Conservation (phyloP, 2,113 vertebrate species). For the Protomyctophum bolini region DNA sequence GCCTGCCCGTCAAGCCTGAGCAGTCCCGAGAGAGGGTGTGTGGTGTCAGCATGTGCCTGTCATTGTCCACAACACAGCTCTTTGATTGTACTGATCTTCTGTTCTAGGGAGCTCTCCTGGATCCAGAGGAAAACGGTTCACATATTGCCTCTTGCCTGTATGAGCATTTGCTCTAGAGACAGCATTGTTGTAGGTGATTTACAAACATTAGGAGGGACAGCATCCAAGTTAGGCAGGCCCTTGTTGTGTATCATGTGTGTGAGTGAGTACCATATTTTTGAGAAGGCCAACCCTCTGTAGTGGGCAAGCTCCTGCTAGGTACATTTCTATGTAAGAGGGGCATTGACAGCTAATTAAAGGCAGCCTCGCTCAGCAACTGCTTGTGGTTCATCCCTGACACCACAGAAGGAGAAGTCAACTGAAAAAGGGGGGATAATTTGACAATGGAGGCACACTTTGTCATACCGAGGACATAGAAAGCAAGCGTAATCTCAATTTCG, state of each 20-base stretch:
- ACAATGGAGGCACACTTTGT: not conserved
- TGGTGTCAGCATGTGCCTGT: no score
- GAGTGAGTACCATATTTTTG: constrained; percentile 28
- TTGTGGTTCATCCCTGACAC: constrained; percentile 22
- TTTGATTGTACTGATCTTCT: no score
- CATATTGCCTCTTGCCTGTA: not conserved
- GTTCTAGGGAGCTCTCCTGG: no score
- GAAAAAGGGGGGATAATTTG: constrained; percentile 18
- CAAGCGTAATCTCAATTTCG: constrained; percentile 1
- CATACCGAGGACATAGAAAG: not conserved
- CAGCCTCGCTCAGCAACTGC: constrained; percentile 17
- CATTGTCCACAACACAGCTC: no score
- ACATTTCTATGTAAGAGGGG: constrained; percentile 8
- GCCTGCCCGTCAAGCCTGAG: no score
- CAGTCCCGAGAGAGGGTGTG: no score
- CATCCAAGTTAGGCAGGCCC: not conserved
- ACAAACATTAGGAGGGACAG: constrained; percentile 5
- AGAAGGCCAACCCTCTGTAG: constrained; percentile 20
- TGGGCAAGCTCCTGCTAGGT: constrained; percentile 23
- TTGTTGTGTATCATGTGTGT: constrained; percentile 30
- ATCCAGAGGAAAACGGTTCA: not conserved
- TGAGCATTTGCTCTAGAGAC: not conserved
- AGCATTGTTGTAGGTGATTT: not conserved
- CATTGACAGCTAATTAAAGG: constrained; percentile 32
- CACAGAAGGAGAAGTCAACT: constrained; percentile 20